Base-by-base conservation (phyloP, 2,888 invertebrate species). In the Eustalomyia histrio region DNA sequence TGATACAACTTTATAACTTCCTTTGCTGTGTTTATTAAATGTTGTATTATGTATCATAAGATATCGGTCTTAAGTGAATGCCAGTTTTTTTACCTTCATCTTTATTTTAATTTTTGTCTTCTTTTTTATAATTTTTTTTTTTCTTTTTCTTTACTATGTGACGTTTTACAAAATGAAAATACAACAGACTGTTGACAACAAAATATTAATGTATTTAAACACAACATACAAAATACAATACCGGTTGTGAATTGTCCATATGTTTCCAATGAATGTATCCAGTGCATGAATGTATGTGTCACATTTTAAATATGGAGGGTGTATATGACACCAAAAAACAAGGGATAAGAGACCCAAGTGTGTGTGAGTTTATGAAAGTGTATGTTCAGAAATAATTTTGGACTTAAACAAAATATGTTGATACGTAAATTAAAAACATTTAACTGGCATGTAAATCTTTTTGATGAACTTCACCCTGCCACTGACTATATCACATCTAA, bases 401-500 rank as follows among this genome's bases (percentile, higher is more conserved):
- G 64, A 17, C 60, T 53, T 60, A 29, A 71, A 76, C 64, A 18
- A 73, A 71, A 60, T 78, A 74, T 64, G 73, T 74, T 61, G 76
- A 81, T 74, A 80, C 76, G 76, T 81, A 81, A 81, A 81, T 78
- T 74, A 81, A 81, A 81, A 81, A 78, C 81, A 78, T 81, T 78
- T 78, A 81, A 78, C 81, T 81, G 81, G 43, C 81, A 81, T 75
- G 74, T 81, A 78, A 81, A 78, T 81, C 74, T 81, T 61, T 81
- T 81, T 81, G 81, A 81, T 81, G 81, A 81, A 81, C 78, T 81
- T 71, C 61, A 71, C 71, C 57, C 68, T 68, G 61, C 61, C 67
- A 58, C 58, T 53, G 50, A 9, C 55, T 60, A 17, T 5, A n/a
- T 12, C 60, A 16, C 7, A 53, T 24, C 58, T 53, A 53, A 17